These are phyloP conservation scores for Zaprionus nigranus DNA, from an alignment of 1,140 invertebrate genomes.

Conservation along the genomic window DNA sequence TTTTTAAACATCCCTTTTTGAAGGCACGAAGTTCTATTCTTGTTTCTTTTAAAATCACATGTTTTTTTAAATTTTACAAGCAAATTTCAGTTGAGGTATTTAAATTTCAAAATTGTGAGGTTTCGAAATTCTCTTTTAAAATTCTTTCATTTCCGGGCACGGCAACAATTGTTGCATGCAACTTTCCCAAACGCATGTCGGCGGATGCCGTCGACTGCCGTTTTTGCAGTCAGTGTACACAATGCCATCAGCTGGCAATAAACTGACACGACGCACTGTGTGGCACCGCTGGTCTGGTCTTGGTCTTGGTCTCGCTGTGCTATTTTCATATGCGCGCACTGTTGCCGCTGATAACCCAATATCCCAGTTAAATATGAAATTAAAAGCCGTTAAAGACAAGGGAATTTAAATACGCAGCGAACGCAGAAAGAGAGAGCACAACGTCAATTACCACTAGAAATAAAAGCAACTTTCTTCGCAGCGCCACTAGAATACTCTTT, in stretches of 20 bases:
- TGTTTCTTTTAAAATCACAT: background rate
- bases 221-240: slow-evolving; percentile 8
- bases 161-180: slow-evolving; percentile 23
- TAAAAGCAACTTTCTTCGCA: slow-evolving; percentile 8
- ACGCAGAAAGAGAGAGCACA: slow-evolving; percentile 65
- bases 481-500: background rate
- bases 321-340: slow-evolving; percentile 74
- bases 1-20: too few relatives aligned
- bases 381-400: slow-evolving; percentile 67
- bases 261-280: background rate
- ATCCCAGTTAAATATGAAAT: slow-evolving; percentile 78
- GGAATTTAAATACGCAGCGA: slow-evolving; percentile 59
- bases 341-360: slow-evolving; percentile 79
- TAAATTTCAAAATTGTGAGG: background rate
- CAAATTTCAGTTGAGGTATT: background rate
- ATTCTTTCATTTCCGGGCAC: background rate
- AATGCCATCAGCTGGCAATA: background rate
- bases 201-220: too few relatives aligned
- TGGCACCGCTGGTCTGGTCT: slow-evolving; percentile 9
- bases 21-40: too few relatives aligned
- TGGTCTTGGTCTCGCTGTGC: slow-evolving; percentile 38
- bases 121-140: background rate
- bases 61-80: background rate
- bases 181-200: slow-evolving; percentile 25
- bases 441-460: slow-evolving; percentile 33